A percentile compares a stretch with the other conserved stretches of the same genome.
phyloP scores from a whole-genome alignment of 2,113 vertebrate genomes.

The Mirounga angustirostris region DNA sequence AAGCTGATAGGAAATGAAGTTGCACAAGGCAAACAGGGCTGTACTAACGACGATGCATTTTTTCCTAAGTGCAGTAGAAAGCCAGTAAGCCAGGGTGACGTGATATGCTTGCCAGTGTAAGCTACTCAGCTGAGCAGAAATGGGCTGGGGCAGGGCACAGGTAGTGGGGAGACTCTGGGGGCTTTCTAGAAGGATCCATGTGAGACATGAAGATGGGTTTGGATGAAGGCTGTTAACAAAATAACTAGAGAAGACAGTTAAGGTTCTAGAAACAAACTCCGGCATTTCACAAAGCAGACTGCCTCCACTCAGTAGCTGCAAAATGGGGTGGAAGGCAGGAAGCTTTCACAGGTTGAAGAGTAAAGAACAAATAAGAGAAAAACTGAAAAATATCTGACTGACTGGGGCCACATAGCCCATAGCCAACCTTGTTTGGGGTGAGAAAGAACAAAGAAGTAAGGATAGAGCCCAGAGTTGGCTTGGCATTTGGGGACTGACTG shows the following conservation, averaged over 20 bases:
- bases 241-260: background rate
- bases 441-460: background rate
- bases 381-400: background rate
- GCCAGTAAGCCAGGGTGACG: background rate
- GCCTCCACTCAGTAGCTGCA: background rate
- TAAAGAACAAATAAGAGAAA: background rate
- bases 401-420: background rate
- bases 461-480: background rate
- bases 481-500: background rate
- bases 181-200: background rate
- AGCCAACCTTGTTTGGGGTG: background rate
- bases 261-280: background rate
- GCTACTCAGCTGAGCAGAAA: background rate
- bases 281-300: background rate
- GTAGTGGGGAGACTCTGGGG: background rate
- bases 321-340: background rate
- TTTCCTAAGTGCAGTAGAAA: background rate
- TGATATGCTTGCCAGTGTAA: background rate
- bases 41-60: background rate
- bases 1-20: background rate
- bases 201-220: background rate
- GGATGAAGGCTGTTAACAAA: background rate
- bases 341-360: background rate
- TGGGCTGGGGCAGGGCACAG: accelerated
- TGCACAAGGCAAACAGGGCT: background rate